Percentiles rank a stretch among this genome's conserved stretches.
These are phyloP conservation scores for Neogobius melanostomus DNA, from an alignment of 2,113 vertebrate species.

Conservation along the genomic window DNA sequence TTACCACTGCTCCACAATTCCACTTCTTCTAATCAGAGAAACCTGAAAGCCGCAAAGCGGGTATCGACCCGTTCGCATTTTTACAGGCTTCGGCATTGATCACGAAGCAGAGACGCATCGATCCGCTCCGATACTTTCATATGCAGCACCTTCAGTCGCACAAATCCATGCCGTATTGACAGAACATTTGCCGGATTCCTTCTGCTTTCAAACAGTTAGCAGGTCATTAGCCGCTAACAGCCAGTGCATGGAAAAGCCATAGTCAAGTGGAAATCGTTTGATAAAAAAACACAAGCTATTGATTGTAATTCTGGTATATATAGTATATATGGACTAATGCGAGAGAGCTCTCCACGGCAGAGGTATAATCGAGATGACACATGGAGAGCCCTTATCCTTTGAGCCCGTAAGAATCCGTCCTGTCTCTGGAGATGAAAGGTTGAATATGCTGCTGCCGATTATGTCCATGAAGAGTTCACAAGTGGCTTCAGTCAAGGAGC, in stretches of 20 bases:
- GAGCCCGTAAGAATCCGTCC: conserved; percentile 13
- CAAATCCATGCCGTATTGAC: conserved; percentile 61
- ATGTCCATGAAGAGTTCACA: conserved; percentile 45
- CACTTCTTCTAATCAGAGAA: conserved; percentile 58
- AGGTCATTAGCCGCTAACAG: conserved; percentile 56
- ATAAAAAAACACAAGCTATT: conserved; percentile 31
- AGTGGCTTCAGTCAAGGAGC: conserved; percentile 11
- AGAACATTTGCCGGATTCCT: conserved; percentile 63
- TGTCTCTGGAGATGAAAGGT: background rate
- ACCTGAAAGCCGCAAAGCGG: conserved; percentile 31
- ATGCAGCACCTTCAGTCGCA: conserved; percentile 36
- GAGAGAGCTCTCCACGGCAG: conserved; percentile 13
- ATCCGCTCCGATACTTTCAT: conserved; percentile 54
- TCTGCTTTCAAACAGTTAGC: conserved; percentile 47
- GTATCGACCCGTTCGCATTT: conserved; percentile 48
- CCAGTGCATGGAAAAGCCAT: conserved; percentile 30
- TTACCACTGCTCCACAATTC: conserved; percentile 10
- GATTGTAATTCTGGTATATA: conserved; percentile 39
- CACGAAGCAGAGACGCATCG: conserved; percentile 44
- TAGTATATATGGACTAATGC: conserved; percentile 13
- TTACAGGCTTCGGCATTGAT: conserved; percentile 53
- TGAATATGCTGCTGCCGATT: conserved; percentile 48
- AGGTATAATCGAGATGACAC: conserved; percentile 16
- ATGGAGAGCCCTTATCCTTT: conserved; percentile 28
- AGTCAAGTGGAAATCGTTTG: conserved; percentile 48